These are phyloP conservation scores for Mycetomoellerius zeteki DNA, from an alignment of 1,140 invertebrate species.

Conservation along the genomic window DNA sequence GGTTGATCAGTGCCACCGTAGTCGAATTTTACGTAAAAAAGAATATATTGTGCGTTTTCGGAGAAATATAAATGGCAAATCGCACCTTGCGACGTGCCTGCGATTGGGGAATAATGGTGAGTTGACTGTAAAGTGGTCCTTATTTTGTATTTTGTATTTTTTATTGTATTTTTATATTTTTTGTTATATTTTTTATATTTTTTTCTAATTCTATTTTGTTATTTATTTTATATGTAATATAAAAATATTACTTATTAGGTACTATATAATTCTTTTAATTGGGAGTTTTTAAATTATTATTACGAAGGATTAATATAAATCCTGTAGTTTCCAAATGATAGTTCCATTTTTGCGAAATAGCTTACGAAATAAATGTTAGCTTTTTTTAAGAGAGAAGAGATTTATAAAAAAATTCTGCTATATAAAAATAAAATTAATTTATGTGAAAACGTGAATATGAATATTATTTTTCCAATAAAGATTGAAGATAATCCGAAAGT, in stretches of 20 bases:
- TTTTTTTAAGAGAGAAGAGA: neutral
- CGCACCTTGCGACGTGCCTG: neutral
- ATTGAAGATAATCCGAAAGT: neutral
- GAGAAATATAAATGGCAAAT: neutral
- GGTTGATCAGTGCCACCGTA: conserved; percentile 38
- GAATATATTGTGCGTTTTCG: neutral
- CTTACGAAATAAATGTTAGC: neutral
- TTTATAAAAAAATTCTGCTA: neutral
- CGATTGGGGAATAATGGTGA: neutral
- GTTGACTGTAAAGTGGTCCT: neutral
- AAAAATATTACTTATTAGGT: neutral
- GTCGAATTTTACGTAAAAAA: conserved; percentile 1
- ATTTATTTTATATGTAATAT: neutral
- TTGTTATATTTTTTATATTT: neutral
- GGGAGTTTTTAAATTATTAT: neutral
- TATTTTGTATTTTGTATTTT: neutral
- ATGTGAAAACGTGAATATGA: neutral
- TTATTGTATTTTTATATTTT: neutral
- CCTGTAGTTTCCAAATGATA: neutral
- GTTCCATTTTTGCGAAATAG: neutral
- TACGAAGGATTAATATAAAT: neutral
- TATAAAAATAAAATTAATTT: neutral
- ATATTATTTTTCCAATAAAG: neutral
- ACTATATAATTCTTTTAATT: neutral
- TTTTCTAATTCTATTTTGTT: conserved; percentile 1